A percentile compares a stretch with the other conserved stretches of the same genome.
Evolutionary conservation across 2,888 invertebrate species (phyloP).

Genomic region (Leptinotarsa rubiginosa): DNA sequence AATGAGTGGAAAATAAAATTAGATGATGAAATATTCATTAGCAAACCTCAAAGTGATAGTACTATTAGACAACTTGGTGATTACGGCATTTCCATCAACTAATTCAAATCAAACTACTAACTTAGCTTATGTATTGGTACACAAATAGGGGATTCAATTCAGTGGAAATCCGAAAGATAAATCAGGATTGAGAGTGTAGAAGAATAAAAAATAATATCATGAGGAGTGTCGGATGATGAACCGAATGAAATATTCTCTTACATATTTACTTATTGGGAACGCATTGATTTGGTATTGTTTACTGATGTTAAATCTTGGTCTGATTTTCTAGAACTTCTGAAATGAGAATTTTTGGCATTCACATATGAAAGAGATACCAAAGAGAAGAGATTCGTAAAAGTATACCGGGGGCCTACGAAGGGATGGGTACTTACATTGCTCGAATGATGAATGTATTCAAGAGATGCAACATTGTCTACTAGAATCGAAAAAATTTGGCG

Average conservation of each 20-base stretch:
- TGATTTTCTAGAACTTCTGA: slow-evolving; percentile 15
- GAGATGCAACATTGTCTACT: slow-evolving; percentile 18
- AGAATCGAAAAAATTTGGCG: slow-evolving; percentile 2
- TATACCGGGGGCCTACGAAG: background rate
- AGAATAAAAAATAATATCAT: slow-evolving; percentile 36
- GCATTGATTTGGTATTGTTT: slow-evolving; percentile 43
- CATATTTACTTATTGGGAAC: slow-evolving; percentile 40
- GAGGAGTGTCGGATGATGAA: slow-evolving; percentile 38
- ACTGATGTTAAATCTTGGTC: slow-evolving; percentile 18
- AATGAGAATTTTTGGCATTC: slow-evolving; percentile 34
- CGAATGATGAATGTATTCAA: slow-evolving; percentile 26
- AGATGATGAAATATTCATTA: slow-evolving; percentile 16
- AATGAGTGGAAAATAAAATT: background rate
- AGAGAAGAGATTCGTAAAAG: slow-evolving; percentile 1
- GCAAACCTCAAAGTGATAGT: background rate
- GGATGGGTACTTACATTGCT: slow-evolving; percentile 18
- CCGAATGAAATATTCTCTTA: slow-evolving; percentile 38
- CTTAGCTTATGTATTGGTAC: slow-evolving; percentile 12
- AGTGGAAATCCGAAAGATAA: slow-evolving; percentile 15
- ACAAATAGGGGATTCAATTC: slow-evolving; percentile 9
- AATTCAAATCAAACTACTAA: background rate
- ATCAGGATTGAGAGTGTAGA: slow-evolving; percentile 32
- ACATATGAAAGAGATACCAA: slow-evolving; percentile 33
- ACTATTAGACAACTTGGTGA: background rate
- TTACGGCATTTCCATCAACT: background rate